Conservation (phyloP, 2,888 invertebrate genomes). For the Parnassius smintheus region DNA sequence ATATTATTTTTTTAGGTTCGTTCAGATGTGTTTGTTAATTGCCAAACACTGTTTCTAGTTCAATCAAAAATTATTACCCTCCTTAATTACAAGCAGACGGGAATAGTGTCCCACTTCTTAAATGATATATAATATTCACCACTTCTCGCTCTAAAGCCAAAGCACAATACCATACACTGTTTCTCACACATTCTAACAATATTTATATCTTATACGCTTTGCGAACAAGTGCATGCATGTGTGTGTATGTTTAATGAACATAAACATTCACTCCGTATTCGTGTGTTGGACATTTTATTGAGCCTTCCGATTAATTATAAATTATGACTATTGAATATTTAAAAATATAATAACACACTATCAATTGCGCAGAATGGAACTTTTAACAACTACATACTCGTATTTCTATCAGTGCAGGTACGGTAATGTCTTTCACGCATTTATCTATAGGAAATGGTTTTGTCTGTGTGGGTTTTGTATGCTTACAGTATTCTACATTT, state of each 20-base stretch:
- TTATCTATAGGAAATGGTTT: conserved; percentile 32
- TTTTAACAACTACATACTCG: conserved; percentile 17
- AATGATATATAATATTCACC: conserved; percentile 66
- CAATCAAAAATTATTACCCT: conserved; percentile 16
- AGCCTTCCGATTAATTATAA: conserved; percentile 10
- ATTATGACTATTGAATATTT: conserved; percentile 9
- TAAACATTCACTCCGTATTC: conserved; percentile 36
- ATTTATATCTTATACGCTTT: conserved; percentile 15
- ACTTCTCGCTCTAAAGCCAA: conserved; percentile 73
- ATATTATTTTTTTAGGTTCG: conserved; percentile 1
- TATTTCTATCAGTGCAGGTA: conserved; percentile 6
- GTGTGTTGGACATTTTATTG: conserved; percentile 29
- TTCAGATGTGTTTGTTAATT: not conserved
- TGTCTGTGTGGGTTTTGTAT: conserved; percentile 40
- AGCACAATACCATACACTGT: conserved; percentile 62
- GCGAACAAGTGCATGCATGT: conserved; percentile 14
- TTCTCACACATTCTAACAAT: conserved; percentile 41
- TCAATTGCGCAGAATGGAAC: conserved; percentile 3
- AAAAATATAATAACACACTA: conserved; percentile 5
- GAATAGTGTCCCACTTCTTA: conserved; percentile 71
- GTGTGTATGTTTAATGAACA: conserved; percentile 31
- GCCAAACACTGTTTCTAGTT: conserved; percentile 6
- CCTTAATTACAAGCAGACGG: conserved; percentile 63
- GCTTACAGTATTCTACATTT: conserved; percentile 30
- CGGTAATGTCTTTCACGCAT: conserved; percentile 47